These are phyloP conservation scores for Melanotaenia duboulayi DNA, from an alignment of 2,113 vertebrate species.

Conservation along the genomic window DNA sequence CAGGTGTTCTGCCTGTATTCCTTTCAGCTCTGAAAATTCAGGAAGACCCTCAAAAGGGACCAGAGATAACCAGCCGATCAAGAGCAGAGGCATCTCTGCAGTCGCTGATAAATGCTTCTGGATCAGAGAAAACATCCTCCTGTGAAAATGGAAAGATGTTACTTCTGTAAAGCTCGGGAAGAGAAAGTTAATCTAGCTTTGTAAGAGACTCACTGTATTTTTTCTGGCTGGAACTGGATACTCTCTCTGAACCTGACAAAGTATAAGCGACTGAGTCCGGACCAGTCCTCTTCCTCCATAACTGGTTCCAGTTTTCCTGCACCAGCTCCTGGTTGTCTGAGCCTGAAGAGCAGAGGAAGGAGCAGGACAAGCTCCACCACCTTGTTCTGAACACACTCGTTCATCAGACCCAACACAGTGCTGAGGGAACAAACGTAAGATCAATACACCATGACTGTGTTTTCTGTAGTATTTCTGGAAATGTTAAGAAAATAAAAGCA, in stretches of 20 bases:
- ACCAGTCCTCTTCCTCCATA: constrained; percentile 68
- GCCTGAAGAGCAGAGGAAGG: constrained; percentile 69
- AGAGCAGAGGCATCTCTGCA: constrained; percentile 62
- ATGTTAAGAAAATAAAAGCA: background rate
- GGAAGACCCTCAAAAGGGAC: constrained; percentile 68
- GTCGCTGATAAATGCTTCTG: background rate
- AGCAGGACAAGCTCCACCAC: constrained; percentile 76
- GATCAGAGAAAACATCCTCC: constrained; percentile 63
- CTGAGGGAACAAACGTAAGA: constrained; percentile 41
- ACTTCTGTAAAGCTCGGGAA: rapidly evolving
- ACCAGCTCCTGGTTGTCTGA: constrained; percentile 34
- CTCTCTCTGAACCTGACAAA: constrained; percentile 59
- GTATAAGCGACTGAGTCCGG: rapidly evolving
- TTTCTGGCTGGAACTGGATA: background rate
- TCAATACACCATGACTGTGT: too few species aligned
- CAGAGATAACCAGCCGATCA: constrained; percentile 73
- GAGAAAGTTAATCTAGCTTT: background rate
- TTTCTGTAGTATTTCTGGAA: too few species aligned
- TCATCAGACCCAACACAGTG: constrained; percentile 66
- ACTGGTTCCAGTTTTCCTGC: constrained; percentile 26
- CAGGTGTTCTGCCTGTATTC: constrained; percentile 51
- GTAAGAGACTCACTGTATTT: constrained; percentile 54
- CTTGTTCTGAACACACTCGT: background rate
- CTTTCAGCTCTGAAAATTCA: constrained; percentile 32
- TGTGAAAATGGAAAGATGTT: constrained; percentile 23